Evolutionary conservation across 2,797 vertebrate species (phyloP), one percentile per base, ranked within the genome.

Genomic region (Nothura maculosa): DNA sequence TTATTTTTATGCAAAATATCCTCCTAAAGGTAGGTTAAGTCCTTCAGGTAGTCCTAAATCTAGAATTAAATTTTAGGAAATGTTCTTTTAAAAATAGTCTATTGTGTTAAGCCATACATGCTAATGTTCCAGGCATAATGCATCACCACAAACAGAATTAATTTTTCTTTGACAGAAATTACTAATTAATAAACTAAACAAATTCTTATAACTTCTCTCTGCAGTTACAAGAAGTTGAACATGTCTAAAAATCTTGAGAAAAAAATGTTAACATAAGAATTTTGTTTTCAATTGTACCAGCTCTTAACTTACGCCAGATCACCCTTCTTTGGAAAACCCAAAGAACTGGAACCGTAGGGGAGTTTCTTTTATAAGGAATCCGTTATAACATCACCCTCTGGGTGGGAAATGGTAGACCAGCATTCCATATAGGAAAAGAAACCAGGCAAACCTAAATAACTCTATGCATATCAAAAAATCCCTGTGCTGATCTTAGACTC

Each of bases 1-100:
- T 82, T 97, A 95, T 97, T 97, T 96, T 96, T 90, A 85, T 93
- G 93, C 81, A 95, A 97, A 97, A 97, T 96, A 96, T 78, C 30
- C 85, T 96, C 64, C 92, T 92, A 77, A 95, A 95, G 58, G 81
- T 89, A 89, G 95, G 81, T 84, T 93, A 91, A 93, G 95, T 70
- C 58, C 62, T 89, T 74, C 61, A 8, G 40, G 14, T 43, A 88
- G 82, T 80, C 93, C 85, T 79, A 88, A 94, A 87, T 89, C 92
- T 96, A 88, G 96, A 96, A 96, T 92, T 90, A 93, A 96, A 92
- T 95, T 95, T 95, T 90, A 89, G 81, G 76, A 90, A 93, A 96
- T 88, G 1, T 34, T 64, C 42, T 62, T 92, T 86, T 90, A 40
- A 93, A 95, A 96, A 87, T 72, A 76, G 83, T 2, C 1, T 91